A percentile compares a stretch with the other conserved stretches of the same genome.
Conservation (phyloP, 2,888 invertebrate genomes). For the Latrodectus hesperus region DNA sequence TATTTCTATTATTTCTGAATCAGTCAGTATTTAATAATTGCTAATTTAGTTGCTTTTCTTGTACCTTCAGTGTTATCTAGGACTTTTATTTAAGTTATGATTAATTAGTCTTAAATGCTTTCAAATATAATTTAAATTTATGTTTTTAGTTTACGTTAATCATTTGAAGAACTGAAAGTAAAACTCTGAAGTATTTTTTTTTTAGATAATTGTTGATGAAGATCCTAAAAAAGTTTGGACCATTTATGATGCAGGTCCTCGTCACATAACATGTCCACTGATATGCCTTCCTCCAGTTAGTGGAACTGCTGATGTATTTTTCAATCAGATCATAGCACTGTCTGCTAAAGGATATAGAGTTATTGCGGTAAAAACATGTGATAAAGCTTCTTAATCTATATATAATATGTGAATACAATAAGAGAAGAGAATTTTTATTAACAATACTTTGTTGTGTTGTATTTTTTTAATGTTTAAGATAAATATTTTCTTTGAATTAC, state of each 20-base stretch:
- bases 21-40: no score
- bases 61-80: no score
- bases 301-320: conserved; percentile 91
- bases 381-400: not conserved
- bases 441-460: no score
- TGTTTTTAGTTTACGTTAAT: not conserved
- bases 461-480: no score
- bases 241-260: conserved; percentile 90
- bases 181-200: not conserved
- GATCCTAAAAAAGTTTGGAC: conserved; percentile 90
- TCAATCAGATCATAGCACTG: conserved; percentile 86
- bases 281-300: conserved; percentile 91
- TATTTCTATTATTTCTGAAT: no score
- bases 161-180: not conserved
- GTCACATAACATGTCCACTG: conserved; percentile 84
- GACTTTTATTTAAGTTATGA: no score
- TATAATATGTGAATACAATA: no score
- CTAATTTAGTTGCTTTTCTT: no score
- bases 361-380: conserved; percentile 80
- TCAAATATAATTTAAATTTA: no score
- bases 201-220: conserved; percentile 83
- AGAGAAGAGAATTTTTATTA: no score
- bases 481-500: no score
- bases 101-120: no score
- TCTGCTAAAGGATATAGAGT: conserved; percentile 87